phyloP scores from a whole-genome alignment of 2,888 invertebrate genomes.

The Seira ritae region DNA sequence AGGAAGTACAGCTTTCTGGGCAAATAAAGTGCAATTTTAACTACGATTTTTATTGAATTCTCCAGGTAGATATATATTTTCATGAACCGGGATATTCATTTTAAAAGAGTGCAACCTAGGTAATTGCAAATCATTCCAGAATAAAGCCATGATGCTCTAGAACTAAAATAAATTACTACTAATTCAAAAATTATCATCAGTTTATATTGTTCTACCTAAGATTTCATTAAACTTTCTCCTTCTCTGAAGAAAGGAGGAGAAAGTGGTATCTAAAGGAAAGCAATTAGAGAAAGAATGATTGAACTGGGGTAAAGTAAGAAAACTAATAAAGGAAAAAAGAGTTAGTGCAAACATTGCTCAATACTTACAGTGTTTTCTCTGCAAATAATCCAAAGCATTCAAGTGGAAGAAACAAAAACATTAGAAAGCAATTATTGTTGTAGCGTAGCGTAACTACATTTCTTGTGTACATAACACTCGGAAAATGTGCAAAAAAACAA shows the following conservation, averaged over 20 bases:
- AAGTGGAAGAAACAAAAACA: constrained; percentile 28
- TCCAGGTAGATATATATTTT: too few species aligned
- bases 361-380: constrained; percentile 94
- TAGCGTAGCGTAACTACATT: not conserved
- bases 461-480: not conserved
- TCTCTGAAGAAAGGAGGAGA: too few species aligned
- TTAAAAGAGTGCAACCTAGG: not conserved
- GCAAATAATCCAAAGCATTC: constrained; percentile 66
- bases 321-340: not conserved
- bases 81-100: too few species aligned
- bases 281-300: not conserved
- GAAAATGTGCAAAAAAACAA: not conserved
- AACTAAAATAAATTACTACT: not conserved
- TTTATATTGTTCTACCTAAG: not conserved
- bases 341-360: not conserved
- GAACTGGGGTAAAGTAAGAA: not conserved
- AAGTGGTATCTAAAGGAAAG: too few species aligned
- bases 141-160: not conserved
- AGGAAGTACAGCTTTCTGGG: not conserved
- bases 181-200: not conserved
- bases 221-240: too few species aligned
- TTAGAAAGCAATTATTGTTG: constrained; percentile 5
- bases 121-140: not conserved
- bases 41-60: too few species aligned
- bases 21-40: not conserved